These are phyloP conservation scores for Ceuthmochares aereus DNA, from an alignment of 2,113 vertebrate species.

Conservation along the genomic window DNA sequence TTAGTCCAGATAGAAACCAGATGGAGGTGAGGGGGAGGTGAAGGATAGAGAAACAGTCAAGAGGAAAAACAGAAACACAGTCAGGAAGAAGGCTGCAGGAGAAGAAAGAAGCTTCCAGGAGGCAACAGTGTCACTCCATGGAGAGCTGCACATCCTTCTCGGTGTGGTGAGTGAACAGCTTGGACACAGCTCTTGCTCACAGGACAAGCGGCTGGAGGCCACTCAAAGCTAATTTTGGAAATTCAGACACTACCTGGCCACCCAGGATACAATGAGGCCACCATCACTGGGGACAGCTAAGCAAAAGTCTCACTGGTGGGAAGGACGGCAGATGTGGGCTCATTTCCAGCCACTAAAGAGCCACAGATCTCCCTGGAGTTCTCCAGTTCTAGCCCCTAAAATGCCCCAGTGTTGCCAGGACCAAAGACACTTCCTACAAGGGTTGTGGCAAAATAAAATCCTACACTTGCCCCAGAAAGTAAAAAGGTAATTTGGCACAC, in stretches of 20 bases:
- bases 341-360: not conserved
- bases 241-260: not conserved
- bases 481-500: not conserved
- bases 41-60: constrained; percentile 5
- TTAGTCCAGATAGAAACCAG: constrained; percentile 78
- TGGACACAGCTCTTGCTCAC: not conserved
- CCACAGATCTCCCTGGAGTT: not conserved
- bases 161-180: not conserved
- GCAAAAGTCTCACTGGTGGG: not conserved
- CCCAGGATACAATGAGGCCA: not conserved
- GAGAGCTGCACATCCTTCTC: not conserved
- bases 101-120: constrained; percentile 14
- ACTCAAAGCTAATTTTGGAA: not conserved
- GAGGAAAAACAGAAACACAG: constrained; percentile 50
- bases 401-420: not conserved
- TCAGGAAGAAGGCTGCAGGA: constrained; percentile 71
- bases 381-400: not conserved
- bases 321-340: not conserved
- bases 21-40: constrained; percentile 60
- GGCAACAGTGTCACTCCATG: not conserved
- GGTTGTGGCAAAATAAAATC: not conserved
- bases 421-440: not conserved
- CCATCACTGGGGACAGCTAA: not conserved
- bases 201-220: not conserved
- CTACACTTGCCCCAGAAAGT: not conserved